These are phyloP conservation scores for Musca vetustissima DNA, from an alignment of 1,140 invertebrate genomes.

Conservation along the genomic window DNA sequence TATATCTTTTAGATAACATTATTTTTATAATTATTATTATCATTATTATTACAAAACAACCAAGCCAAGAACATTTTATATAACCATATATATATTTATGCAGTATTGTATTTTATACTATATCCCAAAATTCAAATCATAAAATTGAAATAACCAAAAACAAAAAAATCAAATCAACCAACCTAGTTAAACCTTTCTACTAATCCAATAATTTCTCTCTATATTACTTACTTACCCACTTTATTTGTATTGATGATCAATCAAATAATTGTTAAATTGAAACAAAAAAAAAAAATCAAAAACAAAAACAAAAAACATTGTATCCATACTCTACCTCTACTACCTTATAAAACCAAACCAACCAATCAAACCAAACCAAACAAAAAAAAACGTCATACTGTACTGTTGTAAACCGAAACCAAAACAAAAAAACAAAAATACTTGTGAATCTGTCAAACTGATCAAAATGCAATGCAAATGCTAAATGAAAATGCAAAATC, in stretches of 20 bases:
- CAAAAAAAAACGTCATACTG: slow-evolving; percentile 5
- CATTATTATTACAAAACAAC: no score
- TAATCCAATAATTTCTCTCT: background rate
- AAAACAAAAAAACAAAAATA: slow-evolving; percentile 10
- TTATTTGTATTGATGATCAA: background rate
- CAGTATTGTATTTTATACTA: no score
- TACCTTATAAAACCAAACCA: background rate
- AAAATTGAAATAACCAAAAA: no score
- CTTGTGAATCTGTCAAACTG: slow-evolving; percentile 4
- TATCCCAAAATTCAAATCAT: no score
- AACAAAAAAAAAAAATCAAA: slow-evolving; percentile 6
- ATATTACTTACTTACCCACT: background rate
- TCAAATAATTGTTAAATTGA: background rate
- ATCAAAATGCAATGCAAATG: background rate
- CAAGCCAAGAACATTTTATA: no score
- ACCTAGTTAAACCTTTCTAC: no score
- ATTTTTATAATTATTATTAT: no score
- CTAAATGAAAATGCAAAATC: slow-evolving; percentile 15
- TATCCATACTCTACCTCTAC: background rate
- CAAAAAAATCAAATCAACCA: no score
- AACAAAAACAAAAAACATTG: slow-evolving; percentile 12
- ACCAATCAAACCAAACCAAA: background rate
- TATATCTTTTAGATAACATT: no score
- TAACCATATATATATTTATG: no score
- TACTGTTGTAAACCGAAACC: background rate